phyloP scores from a whole-genome alignment of 2,113 vertebrate genomes.

The Cricetomys ansorgei region DNA sequence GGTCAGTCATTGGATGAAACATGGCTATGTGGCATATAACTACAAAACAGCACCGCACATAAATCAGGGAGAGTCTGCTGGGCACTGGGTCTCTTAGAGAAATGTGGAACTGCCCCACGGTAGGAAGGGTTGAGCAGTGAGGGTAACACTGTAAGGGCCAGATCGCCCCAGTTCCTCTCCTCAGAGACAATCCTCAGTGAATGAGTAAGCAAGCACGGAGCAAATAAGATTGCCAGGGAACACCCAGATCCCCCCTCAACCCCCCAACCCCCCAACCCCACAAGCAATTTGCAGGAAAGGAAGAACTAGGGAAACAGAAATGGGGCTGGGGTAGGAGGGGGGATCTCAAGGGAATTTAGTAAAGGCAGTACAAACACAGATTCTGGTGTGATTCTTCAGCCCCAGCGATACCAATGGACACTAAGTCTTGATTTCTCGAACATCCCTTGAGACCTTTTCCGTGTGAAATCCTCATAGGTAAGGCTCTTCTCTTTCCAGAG shows the following conservation, averaged over 20 bases:
- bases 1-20: not conserved
- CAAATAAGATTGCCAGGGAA: not conserved
- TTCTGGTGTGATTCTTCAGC: not conserved
- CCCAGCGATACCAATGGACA: no score
- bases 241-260: not conserved
- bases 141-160: not conserved
- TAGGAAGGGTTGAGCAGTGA: not conserved
- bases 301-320: not conserved
- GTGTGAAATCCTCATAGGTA: not conserved
- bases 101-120: not conserved
- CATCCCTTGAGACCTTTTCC: not conserved
- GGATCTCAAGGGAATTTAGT: not conserved
- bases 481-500: not conserved
- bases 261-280: no score
- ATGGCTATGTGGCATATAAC: no score
- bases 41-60: not conserved
- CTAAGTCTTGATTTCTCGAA: not conserved
- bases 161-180: not conserved
- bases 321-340: no score
- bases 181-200: not conserved
- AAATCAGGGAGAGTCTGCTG: not conserved
- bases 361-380: not conserved
- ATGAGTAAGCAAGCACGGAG: not conserved
- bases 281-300: not conserved
- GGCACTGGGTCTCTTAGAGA: no score